phyloP scores from a whole-genome alignment of 2,113 vertebrate species.

The Hystrix brachyura region DNA sequence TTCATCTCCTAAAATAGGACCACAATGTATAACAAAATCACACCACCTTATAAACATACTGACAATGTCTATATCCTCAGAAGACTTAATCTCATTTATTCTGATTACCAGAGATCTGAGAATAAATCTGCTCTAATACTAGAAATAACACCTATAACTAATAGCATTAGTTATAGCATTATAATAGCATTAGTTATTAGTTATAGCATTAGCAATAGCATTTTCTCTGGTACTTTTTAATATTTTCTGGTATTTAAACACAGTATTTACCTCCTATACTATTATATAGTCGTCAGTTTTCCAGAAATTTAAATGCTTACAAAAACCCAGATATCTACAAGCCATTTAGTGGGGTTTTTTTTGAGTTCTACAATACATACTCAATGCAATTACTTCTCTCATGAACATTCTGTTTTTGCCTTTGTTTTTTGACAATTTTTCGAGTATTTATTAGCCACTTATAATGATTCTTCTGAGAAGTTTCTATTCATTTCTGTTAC shows the following conservation, averaged over 20 bases:
- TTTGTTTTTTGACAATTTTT: constrained; percentile 49
- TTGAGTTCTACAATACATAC: background rate
- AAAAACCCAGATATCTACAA: constrained; percentile 39
- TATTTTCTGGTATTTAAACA: constrained; percentile 47
- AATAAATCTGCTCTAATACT: constrained; percentile 55
- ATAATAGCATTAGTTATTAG: background rate
- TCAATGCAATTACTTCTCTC: background rate
- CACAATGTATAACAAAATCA: constrained; percentile 11
- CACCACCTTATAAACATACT: constrained; percentile 33
- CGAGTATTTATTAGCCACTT: background rate
- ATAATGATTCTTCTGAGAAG: background rate
- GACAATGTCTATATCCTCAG: background rate
- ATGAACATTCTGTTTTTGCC: constrained; percentile 34
- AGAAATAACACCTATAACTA: background rate
- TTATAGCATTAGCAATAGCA: constrained; percentile 28
- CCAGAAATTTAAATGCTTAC: constrained; percentile 51
- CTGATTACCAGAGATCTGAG: background rate
- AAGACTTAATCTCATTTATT: constrained; percentile 43
- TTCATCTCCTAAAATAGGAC: constrained; percentile 52
- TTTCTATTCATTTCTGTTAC: background rate
- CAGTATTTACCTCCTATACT: constrained; percentile 25
- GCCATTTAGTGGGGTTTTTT: background rate
- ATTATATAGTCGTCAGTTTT: constrained; percentile 26
- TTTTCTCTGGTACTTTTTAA: background rate
- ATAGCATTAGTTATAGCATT: background rate